Evolutionary conservation across 35 echinoderm and acorn worm species (phyloP).

Genomic region (Amphiura filiformis): DNA sequence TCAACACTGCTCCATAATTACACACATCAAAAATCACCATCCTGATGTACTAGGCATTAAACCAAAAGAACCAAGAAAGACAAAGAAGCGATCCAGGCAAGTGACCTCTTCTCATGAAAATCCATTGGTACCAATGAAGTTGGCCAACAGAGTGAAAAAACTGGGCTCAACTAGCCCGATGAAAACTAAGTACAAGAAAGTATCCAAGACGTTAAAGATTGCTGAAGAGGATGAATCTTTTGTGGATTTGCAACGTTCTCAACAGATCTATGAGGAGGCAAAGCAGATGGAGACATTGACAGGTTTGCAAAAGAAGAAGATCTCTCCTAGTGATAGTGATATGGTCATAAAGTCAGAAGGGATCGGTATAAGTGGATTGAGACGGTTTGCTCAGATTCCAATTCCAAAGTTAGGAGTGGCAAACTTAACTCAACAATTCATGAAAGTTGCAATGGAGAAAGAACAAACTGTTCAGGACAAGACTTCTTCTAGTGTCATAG

Average conservation of each 20-base stretch:
- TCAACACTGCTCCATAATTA: not conserved
- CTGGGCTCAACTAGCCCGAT: not conserved
- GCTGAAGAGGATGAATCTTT: not conserved
- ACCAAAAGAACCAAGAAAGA: not conserved
- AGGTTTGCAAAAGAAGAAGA: not conserved
- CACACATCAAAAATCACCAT: not conserved
- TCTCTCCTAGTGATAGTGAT: not conserved
- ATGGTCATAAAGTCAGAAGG: not conserved
- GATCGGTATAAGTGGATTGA: not conserved
- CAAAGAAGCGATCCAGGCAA: not conserved
- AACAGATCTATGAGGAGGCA: not conserved
- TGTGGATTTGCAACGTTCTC: not conserved
- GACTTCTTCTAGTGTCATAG: not conserved
- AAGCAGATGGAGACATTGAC: not conserved
- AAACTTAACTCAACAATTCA: not conserved
- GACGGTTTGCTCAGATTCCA: not conserved
- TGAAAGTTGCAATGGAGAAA: not conserved
- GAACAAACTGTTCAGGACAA: not conserved
- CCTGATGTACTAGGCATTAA: not conserved
- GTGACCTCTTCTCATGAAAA: not conserved
- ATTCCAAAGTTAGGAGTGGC: not conserved
- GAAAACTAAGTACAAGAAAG: not conserved
- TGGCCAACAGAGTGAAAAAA: not conserved
- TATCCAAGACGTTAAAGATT: not conserved
- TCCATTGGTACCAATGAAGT: not conserved